Base-by-base conservation (phyloP, 2,888 invertebrate genomes). In the Corbicula japonica region DNA sequence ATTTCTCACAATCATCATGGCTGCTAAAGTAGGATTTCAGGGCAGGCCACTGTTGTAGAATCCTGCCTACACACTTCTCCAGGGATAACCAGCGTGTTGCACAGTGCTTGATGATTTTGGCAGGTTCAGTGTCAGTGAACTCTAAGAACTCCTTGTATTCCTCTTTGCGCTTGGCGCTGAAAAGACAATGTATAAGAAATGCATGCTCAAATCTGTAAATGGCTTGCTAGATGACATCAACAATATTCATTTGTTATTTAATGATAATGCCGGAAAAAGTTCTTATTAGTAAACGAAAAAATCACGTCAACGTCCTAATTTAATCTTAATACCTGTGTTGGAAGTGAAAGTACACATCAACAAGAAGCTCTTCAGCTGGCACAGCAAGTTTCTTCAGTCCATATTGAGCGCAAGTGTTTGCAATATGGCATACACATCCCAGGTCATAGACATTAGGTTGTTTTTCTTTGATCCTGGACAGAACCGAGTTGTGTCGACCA, bases 1-100 rank as follows among this genome's bases (percentile, higher is more conserved):
- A 26, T 18, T 52, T 75, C 35, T 78, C 78, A 23, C 18, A 12
- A 8, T 80, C 73, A 1, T 32, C 44, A 54, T 75, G 73, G 41
- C 78, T 76, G 21, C 26, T 56, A 46, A 85, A 85, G 63, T 80
- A 82, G 4, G 71, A 52, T n/a, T 54, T 68, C 8, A 83, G 65
- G 1, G 78, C 80, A 18, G 73, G 52, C 85, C 82, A 85, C 30
- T 85, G 80, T 12, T 78, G 70, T 6, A 83, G 61, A 23, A 65
- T 50, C 21, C 83, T 34, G 1, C 35, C 48, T 2, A 80, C 76
- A 69, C 80, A 80, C 30, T 48, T 75, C 44, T 76, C 60, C 0
- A 80, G 70, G 6, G 69, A 72, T 18, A 85, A 66, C 80, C 83
- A 85, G 46, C 83, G 46, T 23, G 83, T 78, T 15, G 58, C 3